These are phyloP conservation scores for Pyrrhia umbra DNA, from an alignment of 2,888 invertebrate species.

Conservation along the genomic window DNA sequence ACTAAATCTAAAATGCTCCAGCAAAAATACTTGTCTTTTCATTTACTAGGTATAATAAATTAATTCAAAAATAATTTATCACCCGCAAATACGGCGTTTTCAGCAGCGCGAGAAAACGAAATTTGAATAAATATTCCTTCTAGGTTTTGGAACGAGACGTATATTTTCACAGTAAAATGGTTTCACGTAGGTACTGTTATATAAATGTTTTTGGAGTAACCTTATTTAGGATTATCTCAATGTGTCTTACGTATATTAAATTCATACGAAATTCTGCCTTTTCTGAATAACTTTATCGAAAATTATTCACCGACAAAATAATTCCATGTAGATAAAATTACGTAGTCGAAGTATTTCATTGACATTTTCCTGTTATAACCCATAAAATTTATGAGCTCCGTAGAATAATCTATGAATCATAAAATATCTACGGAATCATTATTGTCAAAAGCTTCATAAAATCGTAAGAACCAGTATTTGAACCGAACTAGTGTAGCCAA, in stretches of 20 bases:
- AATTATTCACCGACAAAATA: constrained; percentile 11
- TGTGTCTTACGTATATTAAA: constrained; percentile 7
- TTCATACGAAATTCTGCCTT: constrained; percentile 10
- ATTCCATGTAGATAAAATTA: constrained; percentile 22
- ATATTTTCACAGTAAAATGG: constrained; percentile 52
- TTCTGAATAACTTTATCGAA: constrained; percentile 16
- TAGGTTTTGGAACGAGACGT: constrained; percentile 45
- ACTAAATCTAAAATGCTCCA: neutral
- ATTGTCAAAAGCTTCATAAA: constrained; percentile 5
- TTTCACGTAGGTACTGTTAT: constrained; percentile 47
- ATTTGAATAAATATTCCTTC: constrained; percentile 62
- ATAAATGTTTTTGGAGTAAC: constrained; percentile 52
- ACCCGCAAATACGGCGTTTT: constrained; percentile 40
- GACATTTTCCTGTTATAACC: constrained; percentile 28
- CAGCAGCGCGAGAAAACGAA: constrained; percentile 41
- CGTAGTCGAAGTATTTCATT: constrained; percentile 38
- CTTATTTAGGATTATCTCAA: constrained; percentile 47
- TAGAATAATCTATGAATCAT: constrained; percentile 17
- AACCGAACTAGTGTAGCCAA: neutral
- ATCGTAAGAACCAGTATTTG: neutral
- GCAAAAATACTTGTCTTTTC: constrained; percentile 16
- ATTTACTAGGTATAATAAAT: constrained; percentile 34
- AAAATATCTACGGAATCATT: constrained; percentile 15
- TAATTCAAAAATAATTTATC: constrained; percentile 57
- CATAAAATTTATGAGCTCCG: constrained; percentile 33